A percentile compares a stretch with the other conserved stretches of the same genome.
Evolutionary conservation across 1,140 invertebrate species (phyloP).

Genomic region (Metopolophium dirhodum): DNA sequence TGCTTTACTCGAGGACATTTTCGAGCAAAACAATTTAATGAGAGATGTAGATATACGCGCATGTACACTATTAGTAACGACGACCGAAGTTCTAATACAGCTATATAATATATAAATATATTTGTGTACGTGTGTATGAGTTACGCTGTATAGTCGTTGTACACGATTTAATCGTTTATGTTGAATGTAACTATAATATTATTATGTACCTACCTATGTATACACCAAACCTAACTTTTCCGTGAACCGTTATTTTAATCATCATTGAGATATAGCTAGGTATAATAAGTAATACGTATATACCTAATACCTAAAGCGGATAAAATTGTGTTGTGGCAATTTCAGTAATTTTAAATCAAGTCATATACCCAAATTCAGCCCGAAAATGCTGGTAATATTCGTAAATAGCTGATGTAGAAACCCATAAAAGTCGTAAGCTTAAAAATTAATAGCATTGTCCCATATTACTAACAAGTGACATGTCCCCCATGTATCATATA

Average conservation of each 20-base stretch:
- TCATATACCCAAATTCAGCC: background rate
- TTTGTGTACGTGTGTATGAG: background rate
- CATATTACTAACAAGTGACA: background rate
- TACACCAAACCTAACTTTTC: background rate
- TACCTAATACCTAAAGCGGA: too few species aligned
- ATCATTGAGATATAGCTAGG: background rate
- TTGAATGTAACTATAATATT: background rate
- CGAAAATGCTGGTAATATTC: background rate
- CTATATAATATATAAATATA: background rate
- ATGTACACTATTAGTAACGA: background rate
- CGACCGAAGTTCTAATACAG: background rate
- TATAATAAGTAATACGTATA: background rate
- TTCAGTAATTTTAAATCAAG: background rate
- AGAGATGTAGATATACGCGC: background rate
- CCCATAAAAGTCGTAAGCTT: background rate
- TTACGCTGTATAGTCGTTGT: background rate
- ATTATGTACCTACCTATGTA: background rate
- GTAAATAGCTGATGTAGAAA: background rate
- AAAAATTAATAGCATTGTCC: background rate
- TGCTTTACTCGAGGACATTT: background rate
- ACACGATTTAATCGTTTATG: conserved; percentile 6
- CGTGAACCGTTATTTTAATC: conserved; percentile 12
- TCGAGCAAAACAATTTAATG: conserved; percentile 2
- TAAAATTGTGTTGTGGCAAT: background rate
- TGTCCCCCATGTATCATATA: too few species aligned